Evolutionary conservation across 2,888 invertebrate genomes (phyloP).

Genomic region (Heteropelma amictum): DNA sequence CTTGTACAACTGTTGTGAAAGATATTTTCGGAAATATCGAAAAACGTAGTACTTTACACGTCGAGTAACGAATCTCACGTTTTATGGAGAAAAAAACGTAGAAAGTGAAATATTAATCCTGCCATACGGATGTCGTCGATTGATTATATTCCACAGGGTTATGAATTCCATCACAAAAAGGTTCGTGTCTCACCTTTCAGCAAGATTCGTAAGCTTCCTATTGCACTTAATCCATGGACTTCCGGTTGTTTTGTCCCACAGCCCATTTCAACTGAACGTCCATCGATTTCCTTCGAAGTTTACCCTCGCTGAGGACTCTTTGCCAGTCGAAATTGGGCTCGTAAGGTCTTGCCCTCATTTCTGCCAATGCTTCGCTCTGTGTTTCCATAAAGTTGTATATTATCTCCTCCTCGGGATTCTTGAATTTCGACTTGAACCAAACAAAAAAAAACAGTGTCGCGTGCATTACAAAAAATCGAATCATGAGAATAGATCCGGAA

Average conservation of each 20-base stretch:
- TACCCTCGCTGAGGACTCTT: slow-evolving; percentile 79
- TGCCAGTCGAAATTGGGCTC: slow-evolving; percentile 81
- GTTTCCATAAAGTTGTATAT: slow-evolving; percentile 65
- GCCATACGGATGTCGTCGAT: background rate
- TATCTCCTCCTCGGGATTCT: slow-evolving; percentile 60
- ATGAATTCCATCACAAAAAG: background rate
- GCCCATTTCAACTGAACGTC: slow-evolving; percentile 67
- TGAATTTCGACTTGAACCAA: slow-evolving; percentile 36
- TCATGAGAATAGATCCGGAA: no score
- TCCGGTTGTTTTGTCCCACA: slow-evolving; percentile 13
- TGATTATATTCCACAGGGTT: background rate
- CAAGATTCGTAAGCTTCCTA: slow-evolving; percentile 5
- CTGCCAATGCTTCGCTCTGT: slow-evolving; percentile 72
- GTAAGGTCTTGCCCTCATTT: slow-evolving; percentile 79
- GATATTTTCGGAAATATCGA: no score
- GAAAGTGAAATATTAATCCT: background rate
- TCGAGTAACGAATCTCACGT: no score
- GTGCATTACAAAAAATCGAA: background rate
- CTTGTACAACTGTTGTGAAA: no score
- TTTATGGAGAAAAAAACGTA: no score
- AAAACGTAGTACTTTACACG: no score
- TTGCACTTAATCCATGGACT: slow-evolving; percentile 1
- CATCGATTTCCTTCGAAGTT: slow-evolving; percentile 78
- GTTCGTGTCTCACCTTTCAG: slow-evolving; percentile 3
- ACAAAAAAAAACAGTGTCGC: background rate